Conservation (phyloP, 2,113 vertebrate species). For the Synodontis membranacea region DNA sequence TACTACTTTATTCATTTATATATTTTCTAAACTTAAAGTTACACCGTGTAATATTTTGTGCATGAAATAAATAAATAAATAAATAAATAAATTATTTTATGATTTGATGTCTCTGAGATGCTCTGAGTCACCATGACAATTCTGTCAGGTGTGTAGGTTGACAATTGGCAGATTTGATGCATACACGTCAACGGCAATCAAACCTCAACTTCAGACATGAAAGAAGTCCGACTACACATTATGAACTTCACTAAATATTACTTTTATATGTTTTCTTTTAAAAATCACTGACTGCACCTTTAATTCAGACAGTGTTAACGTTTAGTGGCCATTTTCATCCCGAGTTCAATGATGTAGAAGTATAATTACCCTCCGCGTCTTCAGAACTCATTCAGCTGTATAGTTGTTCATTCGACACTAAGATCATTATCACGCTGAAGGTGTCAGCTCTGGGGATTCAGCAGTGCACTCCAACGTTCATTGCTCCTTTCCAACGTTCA, state of each 20-base stretch:
- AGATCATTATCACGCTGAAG: conserved; percentile 1
- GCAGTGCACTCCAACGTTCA: not conserved
- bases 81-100: not conserved
- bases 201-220: not conserved
- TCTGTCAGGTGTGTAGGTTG: not conserved
- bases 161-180: not conserved
- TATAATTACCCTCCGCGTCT: not conserved
- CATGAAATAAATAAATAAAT: not conserved
- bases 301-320: not conserved
- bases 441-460: not conserved
- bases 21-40: not conserved
- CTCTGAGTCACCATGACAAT: not conserved
- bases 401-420: not conserved
- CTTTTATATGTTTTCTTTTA: not conserved
- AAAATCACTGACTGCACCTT: not conserved
- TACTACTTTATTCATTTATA: not conserved
- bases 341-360: not conserved
- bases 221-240: not conserved
- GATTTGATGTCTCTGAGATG: not conserved
- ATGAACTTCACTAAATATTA: not conserved
- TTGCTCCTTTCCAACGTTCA: not conserved
- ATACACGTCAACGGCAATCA: not conserved
- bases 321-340: not conserved
- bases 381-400: not conserved
- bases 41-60: no score